Conservation (phyloP, 2,113 vertebrate genomes). For the Setophaga kirtlandii region DNA sequence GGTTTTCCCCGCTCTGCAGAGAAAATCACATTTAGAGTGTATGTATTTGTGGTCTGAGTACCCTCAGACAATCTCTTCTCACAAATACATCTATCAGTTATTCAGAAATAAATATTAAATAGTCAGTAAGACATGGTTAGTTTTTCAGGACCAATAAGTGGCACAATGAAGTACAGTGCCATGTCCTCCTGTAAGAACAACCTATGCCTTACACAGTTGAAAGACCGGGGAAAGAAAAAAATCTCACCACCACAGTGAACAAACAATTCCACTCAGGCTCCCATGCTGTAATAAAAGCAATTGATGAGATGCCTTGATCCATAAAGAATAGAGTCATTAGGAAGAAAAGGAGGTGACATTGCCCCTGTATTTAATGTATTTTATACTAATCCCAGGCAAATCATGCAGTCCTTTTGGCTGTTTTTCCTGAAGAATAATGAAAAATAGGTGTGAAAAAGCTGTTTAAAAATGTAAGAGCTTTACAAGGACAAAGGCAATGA, state of each 20-base stretch:
- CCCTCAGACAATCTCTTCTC: neutral
- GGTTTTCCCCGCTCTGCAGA: neutral
- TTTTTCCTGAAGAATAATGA: neutral
- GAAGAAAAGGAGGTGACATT: neutral
- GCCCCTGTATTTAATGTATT: neutral
- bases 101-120: neutral
- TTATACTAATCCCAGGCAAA: neutral
- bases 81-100: neutral
- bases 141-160: neutral
- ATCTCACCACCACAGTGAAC: neutral
- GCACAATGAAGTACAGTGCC: neutral
- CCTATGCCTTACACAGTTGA: neutral
- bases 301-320: neutral
- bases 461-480: neutral
- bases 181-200: neutral
- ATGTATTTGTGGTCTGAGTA: neutral
- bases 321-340: constrained; percentile 6
- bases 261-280: neutral
- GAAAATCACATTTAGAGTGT: neutral
- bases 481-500: neutral
- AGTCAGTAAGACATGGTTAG: neutral
- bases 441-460: neutral
- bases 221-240: neutral
- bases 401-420: neutral
- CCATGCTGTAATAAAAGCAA: constrained; percentile 16